Evolutionary conservation across 2,888 invertebrate genomes (phyloP), one percentile per base, ranked within the genome.

Genomic region (Bombyx huttoni): DNA sequence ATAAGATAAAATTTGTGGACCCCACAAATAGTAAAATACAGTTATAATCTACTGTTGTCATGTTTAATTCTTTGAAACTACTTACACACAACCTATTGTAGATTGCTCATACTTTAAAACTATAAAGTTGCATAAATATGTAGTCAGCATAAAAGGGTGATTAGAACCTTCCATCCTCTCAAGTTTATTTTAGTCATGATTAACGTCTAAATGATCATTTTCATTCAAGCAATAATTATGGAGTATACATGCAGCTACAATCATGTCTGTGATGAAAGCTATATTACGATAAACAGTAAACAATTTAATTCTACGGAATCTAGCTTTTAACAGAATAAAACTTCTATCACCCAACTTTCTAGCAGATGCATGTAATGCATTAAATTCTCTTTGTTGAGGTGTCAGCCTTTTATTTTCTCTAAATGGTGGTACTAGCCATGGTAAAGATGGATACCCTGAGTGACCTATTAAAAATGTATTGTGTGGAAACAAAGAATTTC

Each of bases 241-340:
- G 56, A 81, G 65, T 56, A 81, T 75, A 58, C 81, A 81, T 52
- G 81, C 77, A 51, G 79, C 79, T 48, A 78, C 78, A 59, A 78
- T 63, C 54, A 76, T 71, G 53, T 81, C 79, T 52, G 75, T 78
- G 52, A 81, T 78, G 62, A 80, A 81, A 51, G 70, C 59, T 53
- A 78, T 67, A 60, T 79, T 75, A 64, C 79, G 74, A 58, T 81
- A 81, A 3, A 76, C 77, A 52, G 72, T 69, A 61, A 79, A 78
- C 12, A 62, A 57, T 66, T 76, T 79, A 34, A 81, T 64, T 59
- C 81, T 63, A 53, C 67, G 58, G 62, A 81, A 81, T 59, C 78
- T 69, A 33, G 64, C 67, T 55, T 79, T 80, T 52, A 81, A 58
- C 3, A 70, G 57, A 49, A 61, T 71, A 55, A 79, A 77, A 13